phyloP scores from a whole-genome alignment of 1,140 invertebrate species.

The Hestina assimilis region DNA sequence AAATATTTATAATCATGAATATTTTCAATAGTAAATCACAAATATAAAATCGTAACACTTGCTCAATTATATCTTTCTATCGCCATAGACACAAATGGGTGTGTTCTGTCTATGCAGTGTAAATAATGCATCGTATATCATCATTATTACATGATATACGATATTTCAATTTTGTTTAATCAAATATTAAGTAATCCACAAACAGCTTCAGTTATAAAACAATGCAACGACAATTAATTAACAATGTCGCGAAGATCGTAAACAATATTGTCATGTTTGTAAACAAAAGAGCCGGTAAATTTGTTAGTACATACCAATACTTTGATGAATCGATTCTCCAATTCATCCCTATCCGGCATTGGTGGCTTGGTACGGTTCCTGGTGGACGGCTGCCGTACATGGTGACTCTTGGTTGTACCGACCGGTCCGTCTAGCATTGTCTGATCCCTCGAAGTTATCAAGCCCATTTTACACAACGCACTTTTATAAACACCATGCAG shows the following conservation, averaged over 20 bases:
- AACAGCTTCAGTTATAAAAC: background rate
- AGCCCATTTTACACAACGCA: constrained; percentile 74
- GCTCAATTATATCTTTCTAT: constrained; percentile 10
- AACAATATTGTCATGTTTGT: constrained; percentile 59
- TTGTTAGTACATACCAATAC: constrained; percentile 88
- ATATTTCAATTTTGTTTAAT: background rate
- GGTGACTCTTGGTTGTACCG: constrained; percentile 67
- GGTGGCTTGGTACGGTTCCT: constrained; percentile 88
- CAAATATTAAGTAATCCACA: background rate
- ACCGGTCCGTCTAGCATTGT: constrained; percentile 74
- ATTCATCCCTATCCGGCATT: constrained; percentile 92
- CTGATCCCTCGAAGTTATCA: constrained; percentile 75
- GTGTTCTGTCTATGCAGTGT: constrained; percentile 18
- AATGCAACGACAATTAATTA: background rate
- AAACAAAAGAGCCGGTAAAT: constrained; percentile 66
- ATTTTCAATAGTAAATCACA: background rate
- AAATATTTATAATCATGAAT: no score
- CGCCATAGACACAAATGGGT: constrained; percentile 22
- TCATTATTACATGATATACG: background rate
- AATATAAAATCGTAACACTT: constrained; percentile 3
- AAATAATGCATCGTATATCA: constrained; percentile 13
- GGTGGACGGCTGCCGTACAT: constrained; percentile 85
- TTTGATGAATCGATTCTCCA: constrained; percentile 96
- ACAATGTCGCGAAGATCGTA: constrained; percentile 20
- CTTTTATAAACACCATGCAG: constrained; percentile 53